phyloP scores from a whole-genome alignment of 2,113 vertebrate species.

The Lepidothrix coronata region DNA sequence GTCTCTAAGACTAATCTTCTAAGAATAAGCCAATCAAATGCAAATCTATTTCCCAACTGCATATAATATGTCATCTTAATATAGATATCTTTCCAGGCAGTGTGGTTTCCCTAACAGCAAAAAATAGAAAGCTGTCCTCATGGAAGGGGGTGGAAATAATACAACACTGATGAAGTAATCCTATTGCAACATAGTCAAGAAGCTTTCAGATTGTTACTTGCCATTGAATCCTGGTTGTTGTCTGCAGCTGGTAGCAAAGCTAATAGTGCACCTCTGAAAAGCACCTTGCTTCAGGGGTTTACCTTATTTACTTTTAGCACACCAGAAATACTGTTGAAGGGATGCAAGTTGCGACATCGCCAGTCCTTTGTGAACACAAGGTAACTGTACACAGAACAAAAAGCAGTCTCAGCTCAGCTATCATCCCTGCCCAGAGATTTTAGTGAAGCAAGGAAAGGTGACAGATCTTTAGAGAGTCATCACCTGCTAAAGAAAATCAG shows the following conservation, averaged over 20 bases:
- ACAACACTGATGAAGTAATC: not conserved
- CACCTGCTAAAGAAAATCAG: not conserved
- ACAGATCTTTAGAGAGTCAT: not conserved
- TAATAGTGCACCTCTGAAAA: not conserved
- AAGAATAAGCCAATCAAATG: not conserved
- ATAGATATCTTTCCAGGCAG: not conserved
- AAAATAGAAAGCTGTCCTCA: not conserved
- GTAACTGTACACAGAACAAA: not conserved
- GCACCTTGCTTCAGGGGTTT: not conserved
- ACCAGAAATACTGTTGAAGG: not conserved
- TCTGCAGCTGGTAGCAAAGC: not conserved
- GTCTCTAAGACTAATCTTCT: not conserved
- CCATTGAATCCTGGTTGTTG: not conserved
- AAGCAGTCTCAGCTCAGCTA: not conserved
- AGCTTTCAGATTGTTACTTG: not conserved
- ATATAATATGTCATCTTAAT: not conserved
- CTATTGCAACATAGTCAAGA: not conserved
- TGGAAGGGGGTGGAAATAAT: not conserved
- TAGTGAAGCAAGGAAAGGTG: not conserved
- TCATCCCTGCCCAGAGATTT: not conserved
- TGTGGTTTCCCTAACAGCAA: not conserved
- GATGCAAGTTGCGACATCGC: not conserved
- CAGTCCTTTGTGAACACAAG: not conserved
- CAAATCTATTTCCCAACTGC: slow-evolving; percentile 4
- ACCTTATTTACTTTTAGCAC: not conserved